A percentile compares a stretch with the other conserved stretches of the same genome.
These are phyloP conservation scores for Phenacoccus solenopsis DNA, from an alignment of 1,140 invertebrate genomes.

Conservation along the genomic window DNA sequence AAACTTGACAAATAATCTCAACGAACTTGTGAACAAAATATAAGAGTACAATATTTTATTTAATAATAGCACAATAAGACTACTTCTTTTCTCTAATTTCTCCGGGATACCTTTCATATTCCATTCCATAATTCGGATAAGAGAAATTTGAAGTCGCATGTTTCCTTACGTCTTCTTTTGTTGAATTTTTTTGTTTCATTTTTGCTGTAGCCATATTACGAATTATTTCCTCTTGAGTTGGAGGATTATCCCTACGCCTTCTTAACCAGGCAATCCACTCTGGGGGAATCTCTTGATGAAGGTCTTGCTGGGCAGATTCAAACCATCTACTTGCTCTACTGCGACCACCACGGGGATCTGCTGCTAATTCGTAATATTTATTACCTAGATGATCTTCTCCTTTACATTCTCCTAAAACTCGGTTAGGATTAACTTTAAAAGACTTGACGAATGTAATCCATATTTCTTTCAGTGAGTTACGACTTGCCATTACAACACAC, in stretches of 20 bases:
- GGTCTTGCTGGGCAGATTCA: conserved; percentile 36
- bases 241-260: conserved; percentile 49
- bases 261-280: conserved; percentile 78
- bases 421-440: background rate
- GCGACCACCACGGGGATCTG: conserved; percentile 42
- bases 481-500: background rate
- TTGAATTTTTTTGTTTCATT: conserved; percentile 60
- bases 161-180: conserved; percentile 40
- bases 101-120: conserved; percentile 23
- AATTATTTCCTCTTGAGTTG: conserved; percentile 54
- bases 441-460: conserved; percentile 10
- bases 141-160: background rate
- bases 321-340: conserved; percentile 54
- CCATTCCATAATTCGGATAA: conserved; percentile 21
- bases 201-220: conserved; percentile 54
- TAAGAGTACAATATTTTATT: too few species aligned
- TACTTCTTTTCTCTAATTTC: background rate
- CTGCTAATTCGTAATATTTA: conserved; percentile 62
- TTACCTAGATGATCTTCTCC: conserved; percentile 67
- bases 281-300: conserved; percentile 49
- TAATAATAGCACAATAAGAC: conserved; percentile 20
- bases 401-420: conserved; percentile 36
- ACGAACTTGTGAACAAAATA: too few species aligned
- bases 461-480: background rate
- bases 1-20: too few species aligned